Conservation (phyloP, 35 echinoderm and acorn worm genomes). For the Diadema setosum region DNA sequence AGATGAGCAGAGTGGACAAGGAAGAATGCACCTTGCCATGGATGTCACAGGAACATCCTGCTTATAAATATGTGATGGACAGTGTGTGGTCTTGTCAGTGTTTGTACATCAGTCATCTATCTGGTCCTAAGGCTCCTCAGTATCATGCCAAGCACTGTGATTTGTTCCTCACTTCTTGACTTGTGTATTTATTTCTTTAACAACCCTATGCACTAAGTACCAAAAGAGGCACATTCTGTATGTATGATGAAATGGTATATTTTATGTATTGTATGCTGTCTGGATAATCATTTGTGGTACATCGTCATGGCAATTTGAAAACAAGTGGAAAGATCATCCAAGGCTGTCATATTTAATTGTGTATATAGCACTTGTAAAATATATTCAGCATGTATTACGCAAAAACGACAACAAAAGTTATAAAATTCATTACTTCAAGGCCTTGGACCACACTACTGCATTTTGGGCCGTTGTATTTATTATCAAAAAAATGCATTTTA, state of each 20-base stretch:
- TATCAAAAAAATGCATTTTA: background rate
- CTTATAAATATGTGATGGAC: background rate
- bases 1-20: too few species aligned
- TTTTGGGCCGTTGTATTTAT: constrained; percentile 15
- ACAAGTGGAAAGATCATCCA: too few species aligned
- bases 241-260: background rate
- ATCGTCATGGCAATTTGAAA: too few species aligned
- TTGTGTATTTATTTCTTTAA: too few species aligned
- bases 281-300: too few species aligned
- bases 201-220: too few species aligned
- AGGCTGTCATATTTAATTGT: background rate
- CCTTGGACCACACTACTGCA: background rate
- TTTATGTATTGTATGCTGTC: background rate
- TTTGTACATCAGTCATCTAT: background rate
- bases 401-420: background rate
- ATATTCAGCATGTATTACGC: constrained; percentile 4
- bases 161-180: too few species aligned
- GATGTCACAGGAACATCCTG: too few species aligned
- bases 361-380: background rate
- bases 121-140: background rate
- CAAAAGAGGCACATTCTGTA: background rate
- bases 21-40: too few species aligned
- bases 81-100: background rate
- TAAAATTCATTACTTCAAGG: background rate
- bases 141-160: background rate